Evolutionary conservation across 2,113 vertebrate species (phyloP).

Genomic region (Oreocharis arfaki): DNA sequence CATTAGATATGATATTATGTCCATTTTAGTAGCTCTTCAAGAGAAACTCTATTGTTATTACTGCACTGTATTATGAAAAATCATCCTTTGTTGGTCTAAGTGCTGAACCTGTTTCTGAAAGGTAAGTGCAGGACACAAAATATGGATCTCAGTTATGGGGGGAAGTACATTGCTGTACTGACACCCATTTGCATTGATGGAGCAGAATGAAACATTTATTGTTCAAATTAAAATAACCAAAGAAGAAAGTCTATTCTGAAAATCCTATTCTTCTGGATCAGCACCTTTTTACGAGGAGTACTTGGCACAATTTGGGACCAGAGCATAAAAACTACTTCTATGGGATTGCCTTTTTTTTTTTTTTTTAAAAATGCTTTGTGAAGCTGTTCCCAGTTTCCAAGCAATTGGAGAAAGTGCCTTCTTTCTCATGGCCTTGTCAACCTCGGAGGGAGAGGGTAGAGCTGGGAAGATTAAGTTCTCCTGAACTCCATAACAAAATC

Average conservation of each 20-base stretch:
- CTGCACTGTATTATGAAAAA: neutral
- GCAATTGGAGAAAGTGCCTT: neutral
- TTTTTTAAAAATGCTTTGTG: neutral
- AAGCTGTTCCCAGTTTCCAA: neutral
- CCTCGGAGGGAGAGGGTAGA: neutral
- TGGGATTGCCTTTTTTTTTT: neutral
- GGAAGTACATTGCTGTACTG: neutral
- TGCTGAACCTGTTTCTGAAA: neutral
- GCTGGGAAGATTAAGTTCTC: neutral
- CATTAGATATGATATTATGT: neutral
- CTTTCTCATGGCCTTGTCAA: neutral
- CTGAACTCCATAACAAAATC: neutral
- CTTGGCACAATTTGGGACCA: neutral
- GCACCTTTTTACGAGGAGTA: neutral
- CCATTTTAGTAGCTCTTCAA: neutral
- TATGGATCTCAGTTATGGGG: rapidly evolving
- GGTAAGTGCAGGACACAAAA: neutral
- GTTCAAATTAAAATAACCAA: neutral
- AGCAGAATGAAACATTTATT: neutral
- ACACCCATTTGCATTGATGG: neutral
- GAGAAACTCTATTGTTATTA: neutral
- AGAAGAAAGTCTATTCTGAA: neutral
- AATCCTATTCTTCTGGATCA: neutral
- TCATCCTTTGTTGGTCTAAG: neutral
- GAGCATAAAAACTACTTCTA: neutral